These are phyloP conservation scores for Nebria ingens DNA, from an alignment of 1,140 invertebrate species.

Conservation along the genomic window DNA sequence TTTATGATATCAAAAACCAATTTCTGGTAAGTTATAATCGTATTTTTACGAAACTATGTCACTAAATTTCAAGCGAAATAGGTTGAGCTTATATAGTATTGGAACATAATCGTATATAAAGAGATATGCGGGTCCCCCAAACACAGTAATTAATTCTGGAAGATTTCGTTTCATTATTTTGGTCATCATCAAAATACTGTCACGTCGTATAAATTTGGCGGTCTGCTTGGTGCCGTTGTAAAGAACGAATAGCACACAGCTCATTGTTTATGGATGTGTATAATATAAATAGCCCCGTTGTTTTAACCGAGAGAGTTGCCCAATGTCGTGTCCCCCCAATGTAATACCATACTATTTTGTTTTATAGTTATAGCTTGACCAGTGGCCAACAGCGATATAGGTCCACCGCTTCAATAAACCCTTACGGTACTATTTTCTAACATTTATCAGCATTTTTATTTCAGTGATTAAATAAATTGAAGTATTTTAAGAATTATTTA, in stretches of 20 bases:
- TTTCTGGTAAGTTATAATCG: too few species aligned
- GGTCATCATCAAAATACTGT: not conserved
- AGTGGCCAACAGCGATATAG: not conserved
- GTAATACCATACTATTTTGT: constrained; percentile 7
- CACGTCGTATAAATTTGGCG: constrained; percentile 5
- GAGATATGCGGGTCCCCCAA: not conserved
- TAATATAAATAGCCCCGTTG: constrained; percentile 9
- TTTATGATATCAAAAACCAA: too few species aligned
- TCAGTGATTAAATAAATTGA: too few species aligned
- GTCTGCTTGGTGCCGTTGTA: not conserved
- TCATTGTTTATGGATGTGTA: constrained; percentile 5
- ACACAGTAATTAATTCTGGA: constrained; percentile 6
- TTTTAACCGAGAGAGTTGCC: constrained; percentile 7
- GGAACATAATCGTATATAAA: not conserved
- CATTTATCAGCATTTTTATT: too few species aligned
- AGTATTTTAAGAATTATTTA: too few species aligned
- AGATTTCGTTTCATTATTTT: constrained; percentile 7
- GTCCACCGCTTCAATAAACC: not conserved
- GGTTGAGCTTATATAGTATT: not conserved
- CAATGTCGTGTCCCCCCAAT: constrained; percentile 2
- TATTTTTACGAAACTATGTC: too few species aligned
- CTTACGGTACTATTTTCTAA: not conserved
- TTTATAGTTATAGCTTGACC: constrained; percentile 9
- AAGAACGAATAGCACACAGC: not conserved
- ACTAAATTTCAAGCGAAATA: not conserved